Conservation (phyloP, 2,888 invertebrate genomes). For the Physocephala rufipes region DNA sequence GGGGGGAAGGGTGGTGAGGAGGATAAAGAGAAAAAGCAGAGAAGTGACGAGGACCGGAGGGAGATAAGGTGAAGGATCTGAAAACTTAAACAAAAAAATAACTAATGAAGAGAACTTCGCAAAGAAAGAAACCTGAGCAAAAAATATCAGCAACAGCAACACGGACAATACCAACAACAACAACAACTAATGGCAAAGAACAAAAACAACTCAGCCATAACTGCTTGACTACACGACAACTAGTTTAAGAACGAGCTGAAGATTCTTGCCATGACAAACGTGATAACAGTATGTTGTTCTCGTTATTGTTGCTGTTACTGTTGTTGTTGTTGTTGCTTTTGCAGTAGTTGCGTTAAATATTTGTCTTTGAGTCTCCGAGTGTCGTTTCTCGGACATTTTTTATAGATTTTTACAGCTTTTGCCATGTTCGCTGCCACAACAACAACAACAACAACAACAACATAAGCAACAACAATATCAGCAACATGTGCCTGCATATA, state of each 20-base stretch:
- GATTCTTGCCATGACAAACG: constrained; percentile 20
- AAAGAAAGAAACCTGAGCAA: constrained; percentile 44
- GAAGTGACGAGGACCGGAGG: background rate
- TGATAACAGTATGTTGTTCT: background rate
- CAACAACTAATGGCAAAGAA: constrained; percentile 4
- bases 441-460: no score
- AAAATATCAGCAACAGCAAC: constrained; percentile 38
- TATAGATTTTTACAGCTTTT: background rate
- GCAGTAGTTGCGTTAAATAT: background rate
- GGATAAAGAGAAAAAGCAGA: background rate
- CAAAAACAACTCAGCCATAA: constrained; percentile 2
- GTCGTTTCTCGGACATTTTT: background rate
- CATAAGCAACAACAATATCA: background rate
- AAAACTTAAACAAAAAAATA: constrained; percentile 22
- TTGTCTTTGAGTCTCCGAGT: background rate
- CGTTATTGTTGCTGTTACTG: background rate
- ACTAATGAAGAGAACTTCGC: constrained; percentile 47
- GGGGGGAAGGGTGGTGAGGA: background rate
- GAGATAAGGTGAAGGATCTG: constrained; percentile 24
- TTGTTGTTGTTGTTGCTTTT: constrained; percentile 5
- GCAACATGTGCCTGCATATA: background rate
- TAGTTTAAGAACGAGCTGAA: constrained; percentile 36
- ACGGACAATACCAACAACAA: constrained; percentile 19
- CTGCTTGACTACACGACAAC: constrained; percentile 16
- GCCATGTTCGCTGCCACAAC: no score